A percentile compares a stretch with the other conserved stretches of the same genome.
phyloP scores from a whole-genome alignment of 53 echinoderm and acorn worm genomes.

The Apostichopus leukothele region DNA sequence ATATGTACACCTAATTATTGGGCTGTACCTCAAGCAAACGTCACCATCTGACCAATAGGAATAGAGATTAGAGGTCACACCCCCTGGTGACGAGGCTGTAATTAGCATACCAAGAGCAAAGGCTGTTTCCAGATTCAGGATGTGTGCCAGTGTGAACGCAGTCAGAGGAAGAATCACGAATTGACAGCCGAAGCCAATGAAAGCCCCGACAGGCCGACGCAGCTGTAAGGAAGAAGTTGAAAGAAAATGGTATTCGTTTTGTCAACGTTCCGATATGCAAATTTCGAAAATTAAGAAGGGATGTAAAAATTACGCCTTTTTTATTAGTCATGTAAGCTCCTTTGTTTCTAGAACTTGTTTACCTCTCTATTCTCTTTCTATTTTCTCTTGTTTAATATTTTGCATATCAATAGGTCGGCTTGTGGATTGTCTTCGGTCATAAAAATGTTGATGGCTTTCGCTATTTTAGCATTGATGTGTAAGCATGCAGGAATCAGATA shows the following conservation, averaged over 20 bases:
- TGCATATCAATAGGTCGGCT: too few relatives aligned
- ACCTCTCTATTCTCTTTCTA: too few relatives aligned
- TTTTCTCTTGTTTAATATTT: too few relatives aligned
- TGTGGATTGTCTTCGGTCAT: too few relatives aligned
- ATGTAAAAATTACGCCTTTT: too few relatives aligned
- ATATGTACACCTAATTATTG: too few relatives aligned
- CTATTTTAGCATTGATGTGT: too few relatives aligned
- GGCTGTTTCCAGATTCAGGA: constrained; percentile 32
- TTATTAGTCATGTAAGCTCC: too few relatives aligned
- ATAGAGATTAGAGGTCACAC: constrained; percentile 55
- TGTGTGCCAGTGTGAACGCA: constrained; percentile 48
- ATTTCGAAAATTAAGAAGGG: too few relatives aligned
- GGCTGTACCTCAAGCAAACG: constrained; percentile 55
- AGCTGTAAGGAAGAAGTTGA: constrained; percentile 26
- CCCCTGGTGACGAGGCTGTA: constrained; percentile 51
- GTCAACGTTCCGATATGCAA: background rate
- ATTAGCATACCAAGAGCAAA: constrained; percentile 57
- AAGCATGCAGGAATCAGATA: too few relatives aligned
- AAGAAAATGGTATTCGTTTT: background rate
- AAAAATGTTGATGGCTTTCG: too few relatives aligned
- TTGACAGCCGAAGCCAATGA: constrained; percentile 81
- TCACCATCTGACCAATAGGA: constrained; percentile 58
- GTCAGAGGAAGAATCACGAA: constrained; percentile 70
- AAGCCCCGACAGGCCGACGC: constrained; percentile 69
- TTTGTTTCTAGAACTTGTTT: too few relatives aligned